Conservation (phyloP, 1,140 invertebrate genomes). For the Macrosteles quadrilineatus region DNA sequence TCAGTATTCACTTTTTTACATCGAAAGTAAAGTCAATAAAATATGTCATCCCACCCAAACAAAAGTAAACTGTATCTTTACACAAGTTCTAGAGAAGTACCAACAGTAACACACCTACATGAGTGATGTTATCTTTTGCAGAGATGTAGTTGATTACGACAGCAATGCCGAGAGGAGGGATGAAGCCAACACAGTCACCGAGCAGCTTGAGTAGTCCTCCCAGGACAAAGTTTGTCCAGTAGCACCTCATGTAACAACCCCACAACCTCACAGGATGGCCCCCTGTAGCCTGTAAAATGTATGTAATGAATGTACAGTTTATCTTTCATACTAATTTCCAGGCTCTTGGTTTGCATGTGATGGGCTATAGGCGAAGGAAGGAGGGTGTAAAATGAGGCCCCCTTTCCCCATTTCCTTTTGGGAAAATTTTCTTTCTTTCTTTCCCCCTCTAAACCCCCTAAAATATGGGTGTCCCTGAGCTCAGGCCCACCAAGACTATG, state of each 20-base stretch:
- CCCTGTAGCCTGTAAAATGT: constrained; percentile 14
- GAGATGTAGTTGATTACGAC: constrained; percentile 69
- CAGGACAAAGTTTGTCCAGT: constrained; percentile 70
- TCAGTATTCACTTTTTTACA: too few relatives aligned
- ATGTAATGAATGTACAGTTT: constrained; percentile 35
- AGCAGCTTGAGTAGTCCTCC: constrained; percentile 73
- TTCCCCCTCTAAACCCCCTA: too few relatives aligned
- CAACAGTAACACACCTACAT: neutral
- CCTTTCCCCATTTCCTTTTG: too few relatives aligned
- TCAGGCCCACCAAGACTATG: too few relatives aligned
- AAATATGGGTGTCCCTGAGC: too few relatives aligned
- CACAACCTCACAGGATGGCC: constrained; percentile 54
- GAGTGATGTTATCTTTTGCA: neutral
- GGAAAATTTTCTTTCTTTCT: too few relatives aligned
- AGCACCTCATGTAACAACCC: constrained; percentile 66
- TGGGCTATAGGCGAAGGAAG: too few relatives aligned
- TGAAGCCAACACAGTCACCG: constrained; percentile 74
- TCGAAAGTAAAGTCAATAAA: too few relatives aligned
- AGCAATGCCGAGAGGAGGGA: constrained; percentile 75
- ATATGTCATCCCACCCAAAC: too few relatives aligned
- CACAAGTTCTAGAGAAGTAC: too few relatives aligned
- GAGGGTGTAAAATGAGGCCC: too few relatives aligned
- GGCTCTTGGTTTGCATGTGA: neutral
- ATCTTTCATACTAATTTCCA: neutral
- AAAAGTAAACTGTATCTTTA: too few relatives aligned